Base-by-base conservation (phyloP, 2,113 vertebrate species). In the Crotalus viridis region DNA sequence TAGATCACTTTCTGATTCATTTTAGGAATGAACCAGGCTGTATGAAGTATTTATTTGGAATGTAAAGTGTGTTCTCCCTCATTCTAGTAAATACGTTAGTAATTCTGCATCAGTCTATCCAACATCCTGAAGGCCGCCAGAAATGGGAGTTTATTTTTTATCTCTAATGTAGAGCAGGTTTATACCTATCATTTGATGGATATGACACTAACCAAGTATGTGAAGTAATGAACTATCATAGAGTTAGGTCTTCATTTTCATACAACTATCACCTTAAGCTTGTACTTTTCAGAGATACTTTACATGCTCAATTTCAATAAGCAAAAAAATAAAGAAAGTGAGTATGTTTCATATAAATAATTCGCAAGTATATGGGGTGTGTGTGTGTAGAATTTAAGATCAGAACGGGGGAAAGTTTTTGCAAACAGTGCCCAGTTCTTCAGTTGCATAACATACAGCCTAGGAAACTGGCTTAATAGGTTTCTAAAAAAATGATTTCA, bases 21-120 rank as follows among this genome's bases (percentile, higher is more conserved):
- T 6, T 46, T 91, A 64, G 43, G 51, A 91, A 91, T 61, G 85
- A 91, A 56, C 91, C 43, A 91, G 51, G 46, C 5, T 87, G 85
- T 57, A 15, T 87, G 85, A 91, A 61, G 85, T 24, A 22, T 61
- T 61, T 87, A 87, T 46, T 91, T 91, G n/a, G 43, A 91, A 64
- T 91, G 87, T 56, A 1, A 91, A 91, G 56, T 91, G 17, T 24
- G 51, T 87, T 61, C 28, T 52, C 28, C 15, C 22, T 87, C 13
- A 21, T 85, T 85, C 13, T 91, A 56, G 46, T 85, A 91, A 85
- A 43, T 48, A n/a, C 4, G 87, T 24, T 57, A 61, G 12, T 91
- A 51, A n/a, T 51, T 87, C 28, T 28, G 46, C 43, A 48, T 61
- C 26, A 19, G 56, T 57, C 48, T 91, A 51, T 87, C 81, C 12